These are phyloP conservation scores for Castor canadensis DNA, from an alignment of 2,113 vertebrate species.

Conservation along the genomic window DNA sequence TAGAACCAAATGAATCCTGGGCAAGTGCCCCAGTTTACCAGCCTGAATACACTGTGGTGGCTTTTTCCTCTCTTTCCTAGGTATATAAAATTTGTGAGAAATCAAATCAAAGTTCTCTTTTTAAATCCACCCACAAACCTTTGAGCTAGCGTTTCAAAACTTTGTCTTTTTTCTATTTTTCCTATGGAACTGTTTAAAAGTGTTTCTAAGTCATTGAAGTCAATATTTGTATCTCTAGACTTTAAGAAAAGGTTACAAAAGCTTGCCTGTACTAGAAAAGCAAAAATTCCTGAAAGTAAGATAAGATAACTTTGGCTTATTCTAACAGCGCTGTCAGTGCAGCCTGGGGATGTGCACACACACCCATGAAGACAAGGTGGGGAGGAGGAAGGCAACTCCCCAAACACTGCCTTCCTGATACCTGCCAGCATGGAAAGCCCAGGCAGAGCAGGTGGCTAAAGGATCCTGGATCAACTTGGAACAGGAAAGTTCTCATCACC, in stretches of 20 bases:
- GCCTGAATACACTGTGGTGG: neutral
- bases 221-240: slow-evolving; percentile 1
- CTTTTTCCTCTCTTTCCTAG: neutral
- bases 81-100: neutral
- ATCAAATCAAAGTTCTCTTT: slow-evolving; percentile 1
- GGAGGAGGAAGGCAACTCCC: neutral
- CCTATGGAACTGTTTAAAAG: neutral
- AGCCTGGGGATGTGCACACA: accelerated
- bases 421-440: too few relatives aligned
- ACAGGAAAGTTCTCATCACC: neutral
- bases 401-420: neutral
- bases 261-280: neutral
- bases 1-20: neutral
- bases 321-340: neutral
- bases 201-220: slow-evolving; percentile 43
- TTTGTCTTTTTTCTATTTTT: neutral
- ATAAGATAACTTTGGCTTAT: neutral
- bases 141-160: neutral
- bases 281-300: neutral
- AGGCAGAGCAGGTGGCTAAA: neutral
- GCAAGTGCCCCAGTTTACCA: neutral
- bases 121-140: neutral
- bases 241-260: neutral
- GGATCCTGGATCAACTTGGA: neutral
- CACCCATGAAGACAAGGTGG: neutral